Conservation (phyloP, 2,888 invertebrate genomes). For the Mimachlamys varia region DNA sequence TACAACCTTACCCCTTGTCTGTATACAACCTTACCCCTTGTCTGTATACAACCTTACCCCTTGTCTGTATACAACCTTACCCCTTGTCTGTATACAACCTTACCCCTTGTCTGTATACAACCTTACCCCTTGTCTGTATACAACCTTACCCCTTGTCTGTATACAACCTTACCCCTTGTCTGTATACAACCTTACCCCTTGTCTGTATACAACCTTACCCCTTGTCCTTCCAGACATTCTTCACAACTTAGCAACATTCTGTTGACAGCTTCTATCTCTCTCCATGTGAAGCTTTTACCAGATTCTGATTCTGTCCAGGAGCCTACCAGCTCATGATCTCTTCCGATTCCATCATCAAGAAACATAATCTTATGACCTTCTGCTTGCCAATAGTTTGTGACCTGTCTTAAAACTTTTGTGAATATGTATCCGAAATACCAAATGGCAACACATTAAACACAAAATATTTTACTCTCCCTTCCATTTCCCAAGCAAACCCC, state of each 20-base stretch:
- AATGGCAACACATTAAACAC: constrained; percentile 55
- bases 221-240: neutral
- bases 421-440: constrained; percentile 55
- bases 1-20: no score
- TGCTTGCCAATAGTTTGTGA: constrained; percentile 45
- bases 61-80: no score
- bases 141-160: no score
- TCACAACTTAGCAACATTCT: neutral
- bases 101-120: no score
- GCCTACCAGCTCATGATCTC: neutral
- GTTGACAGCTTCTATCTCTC: neutral
- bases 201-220: no score
- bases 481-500: constrained; percentile 29
- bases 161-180: no score
- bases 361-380: constrained; percentile 50
- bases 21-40: no score
- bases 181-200: no score
- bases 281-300: neutral
- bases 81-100: no score
- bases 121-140: no score
- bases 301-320: neutral
- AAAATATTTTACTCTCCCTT: constrained; percentile 44
- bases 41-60: no score
- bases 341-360: constrained; percentile 50
- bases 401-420: constrained; percentile 49